Base-by-base conservation (phyloP, 2,797 vertebrate genomes). In the Ptychadena robeensis region DNA sequence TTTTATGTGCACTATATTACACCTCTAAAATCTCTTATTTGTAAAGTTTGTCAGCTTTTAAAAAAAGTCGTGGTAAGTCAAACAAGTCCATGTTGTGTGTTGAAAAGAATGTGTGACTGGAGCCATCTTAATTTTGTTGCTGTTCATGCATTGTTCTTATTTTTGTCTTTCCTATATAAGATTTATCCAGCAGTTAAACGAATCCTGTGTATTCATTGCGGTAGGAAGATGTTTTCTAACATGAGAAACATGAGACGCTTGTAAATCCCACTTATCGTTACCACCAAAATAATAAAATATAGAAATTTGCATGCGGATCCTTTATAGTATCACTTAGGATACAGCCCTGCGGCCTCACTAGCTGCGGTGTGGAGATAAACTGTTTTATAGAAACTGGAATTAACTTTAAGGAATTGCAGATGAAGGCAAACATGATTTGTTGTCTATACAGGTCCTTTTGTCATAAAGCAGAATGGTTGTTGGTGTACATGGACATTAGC, bases 281-380 rank as follows among this genome's bases (percentile, higher is more conserved):
- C 48, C 22, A 67, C 14, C 32, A 68, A 82, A 73, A 73, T 66
- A 73, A 70, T 30, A 53, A 78, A 70, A 72, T 77, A n/a, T 79
- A 40, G 34, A 3, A 37, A 31, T 78, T 65, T 65, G 9, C 30
- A 53, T 77, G 30, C 65, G 66, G 5, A 74, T 81, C n/a, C 30
- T 65, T 28, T 65, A 69, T 72, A 15, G 18, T 82, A 37, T 2
- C 28, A 53, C 53, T 66, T 82, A 34, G 48, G 35, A 69, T 69
- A 38, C 32, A 79, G 69, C 75, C 68, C 44, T 79, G 67, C 11
- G n/a, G 64, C 61, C 65, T 38, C 28, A 15, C 30, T 38, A 11
- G 48, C 82, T 84, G 82, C 53, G 44, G 64, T 63, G 22, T 12
- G 2, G 48, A 84, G 82, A 80, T 84, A 80, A 84, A 61, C 27